These are phyloP conservation scores for Melikaiella ostensackeni DNA, from an alignment of 2,888 invertebrate genomes.

Conservation along the genomic window DNA sequence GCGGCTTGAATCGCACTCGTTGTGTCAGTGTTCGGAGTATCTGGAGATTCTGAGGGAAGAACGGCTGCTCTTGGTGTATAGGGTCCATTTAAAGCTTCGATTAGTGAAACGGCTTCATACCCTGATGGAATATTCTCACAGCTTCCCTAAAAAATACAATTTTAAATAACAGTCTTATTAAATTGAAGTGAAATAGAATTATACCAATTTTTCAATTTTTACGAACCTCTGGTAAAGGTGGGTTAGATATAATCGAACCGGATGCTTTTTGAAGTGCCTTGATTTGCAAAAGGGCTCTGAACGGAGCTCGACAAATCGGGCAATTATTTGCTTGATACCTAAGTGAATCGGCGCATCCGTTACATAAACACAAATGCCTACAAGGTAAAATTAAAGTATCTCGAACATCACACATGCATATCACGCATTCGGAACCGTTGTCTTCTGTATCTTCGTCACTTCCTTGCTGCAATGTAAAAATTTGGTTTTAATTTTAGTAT, in stretches of 20 bases:
- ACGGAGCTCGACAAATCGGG: slow-evolving; percentile 99
- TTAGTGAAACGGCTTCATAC: slow-evolving; percentile 94
- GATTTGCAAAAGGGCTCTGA: slow-evolving; percentile 96
- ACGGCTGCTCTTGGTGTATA: slow-evolving; percentile 79
- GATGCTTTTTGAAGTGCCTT: slow-evolving; percentile 91
- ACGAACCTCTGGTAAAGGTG: slow-evolving; percentile 80
- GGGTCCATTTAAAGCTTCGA: slow-evolving; percentile 97
- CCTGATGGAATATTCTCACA: slow-evolving; percentile 94
- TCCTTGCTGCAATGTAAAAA: slow-evolving; percentile 66
- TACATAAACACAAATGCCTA: slow-evolving; percentile 96
- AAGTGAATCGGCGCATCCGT: slow-evolving; percentile 97
- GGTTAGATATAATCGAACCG: slow-evolving; percentile 78
- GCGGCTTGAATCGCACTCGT: slow-evolving; percentile 82
- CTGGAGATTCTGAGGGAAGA: slow-evolving; percentile 78
- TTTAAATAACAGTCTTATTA: neutral
- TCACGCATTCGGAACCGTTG: slow-evolving; percentile 98
- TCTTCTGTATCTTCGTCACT: slow-evolving; percentile 93
- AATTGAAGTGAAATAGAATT: slow-evolving; percentile 31
- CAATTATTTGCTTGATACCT: slow-evolving; percentile 99
- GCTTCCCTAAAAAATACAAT: slow-evolving; percentile 79
- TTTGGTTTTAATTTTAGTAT: slow-evolving; percentile 14
- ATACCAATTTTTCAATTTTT: neutral
- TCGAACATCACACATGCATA: slow-evolving; percentile 98
- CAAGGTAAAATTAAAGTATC: slow-evolving; percentile 99
- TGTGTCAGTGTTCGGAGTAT: slow-evolving; percentile 82